Conservation (phyloP, 2,888 invertebrate species). For the Mactromeris polynyma region DNA sequence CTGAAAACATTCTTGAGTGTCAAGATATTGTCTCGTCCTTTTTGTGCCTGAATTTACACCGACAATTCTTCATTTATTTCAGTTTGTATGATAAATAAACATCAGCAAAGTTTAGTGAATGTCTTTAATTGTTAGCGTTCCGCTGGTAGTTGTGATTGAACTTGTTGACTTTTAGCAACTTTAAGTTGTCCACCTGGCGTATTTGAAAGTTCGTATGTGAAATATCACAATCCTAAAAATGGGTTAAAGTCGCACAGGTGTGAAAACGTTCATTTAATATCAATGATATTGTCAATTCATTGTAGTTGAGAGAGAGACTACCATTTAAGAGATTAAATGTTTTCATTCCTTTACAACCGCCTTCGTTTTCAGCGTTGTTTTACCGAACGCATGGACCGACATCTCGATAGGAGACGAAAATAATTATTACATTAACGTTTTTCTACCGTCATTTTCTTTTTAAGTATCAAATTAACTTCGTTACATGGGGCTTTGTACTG, state of each 20-base stretch:
- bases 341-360: slow-evolving; percentile 26
- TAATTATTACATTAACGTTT: slow-evolving; percentile 40
- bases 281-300: slow-evolving; percentile 38
- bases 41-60: slow-evolving; percentile 24
- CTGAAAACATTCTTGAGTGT: slow-evolving; percentile 14
- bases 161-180: slow-evolving; percentile 41
- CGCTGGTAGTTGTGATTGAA: slow-evolving; percentile 24
- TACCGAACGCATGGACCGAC: background rate
- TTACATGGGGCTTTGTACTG: slow-evolving; percentile 34
- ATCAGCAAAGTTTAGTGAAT: slow-evolving; percentile 20
- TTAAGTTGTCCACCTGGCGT: slow-evolving; percentile 35
- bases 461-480: slow-evolving; percentile 42
- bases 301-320: slow-evolving; percentile 22
- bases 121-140: slow-evolving; percentile 15
- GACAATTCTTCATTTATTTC: slow-evolving; percentile 37
- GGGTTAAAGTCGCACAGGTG: slow-evolving; percentile 56
- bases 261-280: slow-evolving; percentile 48
- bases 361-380: slow-evolving; percentile 28
- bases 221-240: slow-evolving; percentile 32
- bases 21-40: slow-evolving; percentile 22
- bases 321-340: slow-evolving; percentile 34
- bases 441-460: slow-evolving; percentile 26
- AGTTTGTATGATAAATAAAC: slow-evolving; percentile 45
- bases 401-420: background rate
- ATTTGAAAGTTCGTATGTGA: slow-evolving; percentile 40